Base-by-base conservation (phyloP, 1,140 invertebrate genomes). In the Cardiocondyla obscurior region DNA sequence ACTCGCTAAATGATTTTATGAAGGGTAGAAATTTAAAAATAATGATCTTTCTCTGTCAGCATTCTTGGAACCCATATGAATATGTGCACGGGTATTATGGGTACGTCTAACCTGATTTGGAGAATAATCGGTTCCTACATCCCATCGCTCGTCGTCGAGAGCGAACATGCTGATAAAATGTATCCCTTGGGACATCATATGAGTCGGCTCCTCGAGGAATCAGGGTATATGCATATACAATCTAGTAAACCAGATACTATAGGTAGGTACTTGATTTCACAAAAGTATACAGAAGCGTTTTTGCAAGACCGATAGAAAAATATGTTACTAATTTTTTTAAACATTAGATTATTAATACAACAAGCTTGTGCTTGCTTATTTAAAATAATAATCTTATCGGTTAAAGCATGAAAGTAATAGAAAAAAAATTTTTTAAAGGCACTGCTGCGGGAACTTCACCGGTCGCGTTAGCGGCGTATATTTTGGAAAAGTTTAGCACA, bases 231-330 rank as follows among this genome's bases (percentile, higher is more conserved):
- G 28, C 97, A 98, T 90, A 92, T 99, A 42, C 98, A 99, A 93
- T 95, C 97, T 2, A 98, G 97, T 0, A 98, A 98, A 92, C 98
- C 98, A 8, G 98, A 99, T 90, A 99, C 98, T 14, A 94, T 99
- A 76, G 97, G 94, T 99, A 76, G 97, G 97, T 97, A 94, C 91
- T 92, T 49, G 28, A 14, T 28, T 51, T 19, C 12, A 42, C 39
- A 8, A 10, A 10, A 10, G 2, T 4, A 2, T 28, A 14, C 1
- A 46, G 19, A 51, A 19, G 10, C 55, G 22, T 5, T 55, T 82
- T 82, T n/a, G n/a, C n/a, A n/a, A n/a, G n/a, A n/a, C n/a, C n/a
- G n/a, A 7, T 79, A 44, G 10, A 0, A 30, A 25, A 46, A n/a
- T 51, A n/a, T n/a, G 6, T 70, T 14, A 14, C 36, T 70, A 22